Evolutionary conservation across 2,797 vertebrate species (phyloP), one percentile per base, ranked within the genome.

Genomic region (Lerista edwardsae): DNA sequence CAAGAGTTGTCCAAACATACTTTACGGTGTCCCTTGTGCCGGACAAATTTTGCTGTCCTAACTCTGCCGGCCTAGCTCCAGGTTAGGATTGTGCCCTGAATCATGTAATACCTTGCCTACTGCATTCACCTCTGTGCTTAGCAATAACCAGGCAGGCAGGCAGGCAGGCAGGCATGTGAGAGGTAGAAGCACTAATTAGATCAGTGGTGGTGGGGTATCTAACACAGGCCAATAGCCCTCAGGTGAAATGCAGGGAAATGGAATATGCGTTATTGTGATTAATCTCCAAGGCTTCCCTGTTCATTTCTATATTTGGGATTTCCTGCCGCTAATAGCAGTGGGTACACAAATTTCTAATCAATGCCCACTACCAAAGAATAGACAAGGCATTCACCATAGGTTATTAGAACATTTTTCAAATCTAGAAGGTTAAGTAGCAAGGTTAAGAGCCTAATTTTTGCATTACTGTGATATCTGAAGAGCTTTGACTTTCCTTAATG

Each of bases 361-460:
- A 57, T 79, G 88, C 80, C 23, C 27, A 72, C 8, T 51, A 84
- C 1, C 67, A 59, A 76, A 79, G 19, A n/a, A 82, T 77, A 83
- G 11, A 36, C 47, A 67, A 83, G 31, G 86, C 86, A 82, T 78
- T 89, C 34, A 62, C 84, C 88, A 86, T 84, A 90, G 92, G 90
- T 92, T 86, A 77, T 92, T 82, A 91, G 88, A 91, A 84, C 51
- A 86, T 57, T 89, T n/a, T 93, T 87, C 83, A 91, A 88, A 65
- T 91, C 87, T 93, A 76, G 86, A 95, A 94, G 89, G 88, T 94
- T 94, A 95, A 89, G 80, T 92, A 87, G 90, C 86, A 94, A 94
- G 90, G 93, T 94, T 95, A 95, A 94, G 87, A 93, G 86, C 88
- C 71, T 91, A 90, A 89, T 94, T 95, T 93, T 93, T 86, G 76